Percentiles rank a stretch among this genome's conserved stretches.
These are phyloP conservation scores for Delia radicum DNA, from an alignment of 1,140 invertebrate species.

Conservation along the genomic window DNA sequence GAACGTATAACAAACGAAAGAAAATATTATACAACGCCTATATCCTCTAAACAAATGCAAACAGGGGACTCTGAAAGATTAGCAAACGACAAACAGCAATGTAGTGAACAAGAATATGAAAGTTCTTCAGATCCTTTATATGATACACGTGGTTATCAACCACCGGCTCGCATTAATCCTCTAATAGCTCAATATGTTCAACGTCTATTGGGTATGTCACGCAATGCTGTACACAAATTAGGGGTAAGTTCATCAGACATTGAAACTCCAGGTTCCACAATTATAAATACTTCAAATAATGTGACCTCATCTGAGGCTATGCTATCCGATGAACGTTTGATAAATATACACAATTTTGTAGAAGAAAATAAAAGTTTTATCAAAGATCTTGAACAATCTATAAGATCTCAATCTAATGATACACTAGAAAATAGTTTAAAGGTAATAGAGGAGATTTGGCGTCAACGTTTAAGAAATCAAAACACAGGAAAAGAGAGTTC, in stretches of 20 bases:
- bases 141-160: not conserved
- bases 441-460: slow-evolving; percentile 41
- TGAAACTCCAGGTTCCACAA: slow-evolving; percentile 39
- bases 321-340: slow-evolving; percentile 27
- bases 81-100: not conserved
- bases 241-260: slow-evolving; percentile 39
- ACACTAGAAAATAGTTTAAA: slow-evolving; percentile 30
- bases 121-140: not conserved
- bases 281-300: slow-evolving; percentile 42
- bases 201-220: slow-evolving; percentile 44
- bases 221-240: slow-evolving; percentile 35
- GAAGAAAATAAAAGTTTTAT: slow-evolving; percentile 48
- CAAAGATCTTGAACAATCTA: slow-evolving; percentile 43
- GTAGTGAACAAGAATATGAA: not conserved
- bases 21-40: not conserved
- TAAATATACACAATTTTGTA: slow-evolving; percentile 42
- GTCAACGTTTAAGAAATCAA: slow-evolving; percentile 26
- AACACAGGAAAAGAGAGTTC: not conserved
- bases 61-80: too few species aligned
- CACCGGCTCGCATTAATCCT: slow-evolving; percentile 36
- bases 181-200: slow-evolving; percentile 45
- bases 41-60: not conserved
- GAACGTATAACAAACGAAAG: not conserved
- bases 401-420: slow-evolving; percentile 33
- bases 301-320: not conserved